A percentile compares a stretch with the other conserved stretches of the same genome.
Evolutionary conservation across 1,140 invertebrate species (phyloP).

Genomic region (Cyclina sinensis): DNA sequence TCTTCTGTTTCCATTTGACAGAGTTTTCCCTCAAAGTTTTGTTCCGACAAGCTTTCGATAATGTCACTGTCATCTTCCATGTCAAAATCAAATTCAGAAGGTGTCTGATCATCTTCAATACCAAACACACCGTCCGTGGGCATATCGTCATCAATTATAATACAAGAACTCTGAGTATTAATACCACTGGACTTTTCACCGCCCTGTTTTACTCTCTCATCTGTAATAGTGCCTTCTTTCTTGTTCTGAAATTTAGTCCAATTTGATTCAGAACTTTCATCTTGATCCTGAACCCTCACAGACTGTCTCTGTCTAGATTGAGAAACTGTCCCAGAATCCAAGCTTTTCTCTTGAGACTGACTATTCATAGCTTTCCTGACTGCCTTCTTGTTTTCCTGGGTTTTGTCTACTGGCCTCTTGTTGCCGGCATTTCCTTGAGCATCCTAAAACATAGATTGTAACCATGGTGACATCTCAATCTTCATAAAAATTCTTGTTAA

Average conservation of each 20-base stretch:
- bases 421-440: background rate
- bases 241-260: background rate
- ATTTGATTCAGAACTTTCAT: background rate
- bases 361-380: too few relatives aligned
- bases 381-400: background rate
- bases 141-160: conserved; percentile 1
- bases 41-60: background rate
- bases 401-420: background rate
- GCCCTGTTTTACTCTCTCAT: background rate
- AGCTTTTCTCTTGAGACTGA: background rate
- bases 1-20: background rate
- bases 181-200: too few relatives aligned
- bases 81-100: background rate
- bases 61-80: background rate
- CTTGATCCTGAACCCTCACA: background rate
- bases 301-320: background rate
- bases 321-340: background rate
- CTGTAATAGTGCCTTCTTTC: background rate
- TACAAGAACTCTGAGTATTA: background rate
- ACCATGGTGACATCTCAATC: too few relatives aligned
- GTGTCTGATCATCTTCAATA: background rate
- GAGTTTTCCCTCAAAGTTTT: background rate
- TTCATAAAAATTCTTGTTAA: too few relatives aligned
- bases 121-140: background rate
- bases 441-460: background rate